Base-by-base conservation (phyloP, 2,113 vertebrate genomes). In the Rhombomys opimus region DNA sequence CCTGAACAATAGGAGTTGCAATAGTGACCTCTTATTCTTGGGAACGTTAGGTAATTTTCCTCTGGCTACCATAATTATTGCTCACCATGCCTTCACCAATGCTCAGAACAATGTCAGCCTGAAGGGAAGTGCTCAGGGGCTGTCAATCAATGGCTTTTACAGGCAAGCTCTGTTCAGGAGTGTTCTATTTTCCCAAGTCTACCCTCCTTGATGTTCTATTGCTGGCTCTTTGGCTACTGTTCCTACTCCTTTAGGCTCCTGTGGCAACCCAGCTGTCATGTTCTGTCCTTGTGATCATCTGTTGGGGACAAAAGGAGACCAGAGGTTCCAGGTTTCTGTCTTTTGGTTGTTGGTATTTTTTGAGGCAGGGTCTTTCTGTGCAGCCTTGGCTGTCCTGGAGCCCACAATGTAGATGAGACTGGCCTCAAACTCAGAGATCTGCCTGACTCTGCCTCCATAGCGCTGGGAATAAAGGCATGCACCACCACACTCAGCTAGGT, bases 11-110 rank as follows among this genome's bases (percentile, higher is more conserved):
- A 73, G 59, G 65, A 23, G 11, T 41, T 81, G 13, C 0, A 32
- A 23, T 30, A 38, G 84, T 95, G 93, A 93, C 78, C 72, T 92
- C 52, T 80, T 38, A 67, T 70, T 91, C 57, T 94, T 63, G 63
- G 22, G 77, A 82, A 41, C 57, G 38, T 84, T 41, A 27, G 23
- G 54, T 78, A 17, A 38, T 50, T 86, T 18, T 63, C 50, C 63
- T 50, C 46, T 68, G 32, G 30, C 67, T 57, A 0, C 41, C 11
- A 0, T 46, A 54, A 15, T 57, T 68, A 14, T 84, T 65, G n/a
- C 65, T 84, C 68, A 50, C 73, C 15, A 6, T 35, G 30, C 84
- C 63, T 84, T 87, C 59, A 84, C n/a, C 32, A 46, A 2, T 18
- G 17, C 86, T 80, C 63, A 7, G 7, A 92, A 32, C 57, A 68